These are phyloP conservation scores for Agapostemon virescens DNA, from an alignment of 2,888 invertebrate genomes.

Conservation along the genomic window DNA sequence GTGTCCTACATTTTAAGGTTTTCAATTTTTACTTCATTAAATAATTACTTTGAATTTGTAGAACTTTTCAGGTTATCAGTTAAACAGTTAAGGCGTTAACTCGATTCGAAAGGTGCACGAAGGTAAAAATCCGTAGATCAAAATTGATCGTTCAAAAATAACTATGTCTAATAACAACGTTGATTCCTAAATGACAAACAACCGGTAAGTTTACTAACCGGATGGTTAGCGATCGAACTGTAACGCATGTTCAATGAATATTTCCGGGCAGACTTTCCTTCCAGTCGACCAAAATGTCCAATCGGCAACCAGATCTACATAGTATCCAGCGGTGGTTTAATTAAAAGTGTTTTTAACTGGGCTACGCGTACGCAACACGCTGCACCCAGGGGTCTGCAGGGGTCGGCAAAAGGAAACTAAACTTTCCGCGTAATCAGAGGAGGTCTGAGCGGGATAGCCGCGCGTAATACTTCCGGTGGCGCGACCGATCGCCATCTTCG, in stretches of 20 bases:
- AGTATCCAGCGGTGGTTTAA: constrained; percentile 30
- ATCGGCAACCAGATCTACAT: constrained; percentile 2
- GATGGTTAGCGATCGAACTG: too few relatives aligned
- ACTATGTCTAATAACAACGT: too few relatives aligned
- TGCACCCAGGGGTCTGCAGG: neutral
- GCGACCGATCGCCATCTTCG: constrained; percentile 37
- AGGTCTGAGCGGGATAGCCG: constrained; percentile 39
- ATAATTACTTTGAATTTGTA: too few relatives aligned
- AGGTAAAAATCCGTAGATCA: too few relatives aligned
- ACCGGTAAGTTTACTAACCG: too few relatives aligned
- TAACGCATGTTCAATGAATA: constrained; percentile 26
- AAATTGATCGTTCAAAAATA: too few relatives aligned
- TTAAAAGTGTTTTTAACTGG: constrained; percentile 46
- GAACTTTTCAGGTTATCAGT: too few relatives aligned
- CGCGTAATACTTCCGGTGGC: constrained; percentile 31
- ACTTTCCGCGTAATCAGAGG: constrained; percentile 58
- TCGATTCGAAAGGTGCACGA: too few relatives aligned
- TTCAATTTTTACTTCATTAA: too few relatives aligned
- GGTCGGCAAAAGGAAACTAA: constrained; percentile 43
- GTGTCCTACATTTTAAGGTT: too few relatives aligned
- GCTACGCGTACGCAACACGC: constrained; percentile 20
- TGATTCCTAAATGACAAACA: too few relatives aligned
- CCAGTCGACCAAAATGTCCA: constrained; percentile 15
- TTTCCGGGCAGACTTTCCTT: constrained; percentile 6
- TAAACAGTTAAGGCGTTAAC: too few relatives aligned